These are phyloP conservation scores for Ceyx erithaca DNA, from an alignment of 2,797 vertebrate species.

Conservation along the genomic window DNA sequence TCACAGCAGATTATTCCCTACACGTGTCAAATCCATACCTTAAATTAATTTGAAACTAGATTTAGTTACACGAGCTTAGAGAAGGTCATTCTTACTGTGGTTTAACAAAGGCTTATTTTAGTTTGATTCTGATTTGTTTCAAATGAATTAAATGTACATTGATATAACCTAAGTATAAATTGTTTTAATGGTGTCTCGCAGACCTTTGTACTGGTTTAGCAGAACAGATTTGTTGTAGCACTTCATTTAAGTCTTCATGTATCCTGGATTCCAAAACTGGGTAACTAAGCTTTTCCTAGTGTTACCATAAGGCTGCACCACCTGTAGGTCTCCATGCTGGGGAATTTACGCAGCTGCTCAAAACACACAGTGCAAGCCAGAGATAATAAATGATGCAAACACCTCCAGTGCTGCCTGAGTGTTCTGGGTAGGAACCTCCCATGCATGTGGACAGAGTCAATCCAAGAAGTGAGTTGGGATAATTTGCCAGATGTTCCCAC, in stretches of 20 bases:
- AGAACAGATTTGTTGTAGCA: neutral
- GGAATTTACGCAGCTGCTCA: conserved; percentile 6
- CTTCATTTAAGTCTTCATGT: neutral
- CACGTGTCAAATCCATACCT: neutral
- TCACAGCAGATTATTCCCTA: neutral
- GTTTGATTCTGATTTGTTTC: neutral
- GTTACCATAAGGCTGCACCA: neutral
- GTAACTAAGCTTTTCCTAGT: neutral
- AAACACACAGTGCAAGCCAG: neutral
- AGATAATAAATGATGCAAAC: neutral
- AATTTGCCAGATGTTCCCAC: conserved; percentile 35
- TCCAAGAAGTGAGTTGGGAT: neutral
- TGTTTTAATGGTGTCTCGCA: neutral
- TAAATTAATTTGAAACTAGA: conserved; percentile 1
- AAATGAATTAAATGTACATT: neutral
- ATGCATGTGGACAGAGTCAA: neutral
- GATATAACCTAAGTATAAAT: neutral
- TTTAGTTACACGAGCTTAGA: conserved; percentile 11
- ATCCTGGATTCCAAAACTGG: neutral
- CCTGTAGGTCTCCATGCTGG: neutral
- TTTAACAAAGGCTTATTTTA: conserved; percentile 13
- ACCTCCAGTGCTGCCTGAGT: neutral
- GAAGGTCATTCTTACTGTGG: neutral
- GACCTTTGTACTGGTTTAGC: neutral
- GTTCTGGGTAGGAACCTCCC: neutral